Conservation (phyloP, 2,797 vertebrate genomes). For the Syncerus caffer region DNA sequence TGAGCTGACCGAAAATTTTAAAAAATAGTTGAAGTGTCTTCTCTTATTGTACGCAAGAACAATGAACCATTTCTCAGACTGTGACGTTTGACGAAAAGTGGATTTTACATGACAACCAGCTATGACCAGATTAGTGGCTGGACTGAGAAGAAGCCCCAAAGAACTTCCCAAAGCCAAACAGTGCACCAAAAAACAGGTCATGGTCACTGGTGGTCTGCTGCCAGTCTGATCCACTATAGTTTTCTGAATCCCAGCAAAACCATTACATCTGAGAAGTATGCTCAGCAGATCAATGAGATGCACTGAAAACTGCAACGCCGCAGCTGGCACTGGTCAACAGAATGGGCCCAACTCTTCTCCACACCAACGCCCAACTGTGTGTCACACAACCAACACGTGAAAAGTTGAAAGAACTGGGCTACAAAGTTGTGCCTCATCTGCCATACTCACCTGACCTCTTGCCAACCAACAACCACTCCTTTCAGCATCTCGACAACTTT, state of each 20-base stretch:
- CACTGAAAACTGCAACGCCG: not conserved
- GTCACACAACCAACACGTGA: not conserved
- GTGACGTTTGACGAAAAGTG: not conserved
- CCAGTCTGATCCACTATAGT: not conserved
- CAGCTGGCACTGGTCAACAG: not conserved
- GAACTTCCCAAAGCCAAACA: not conserved
- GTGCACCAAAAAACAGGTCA: not conserved
- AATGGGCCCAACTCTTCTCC: not conserved
- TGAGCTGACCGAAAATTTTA: fast-evolving
- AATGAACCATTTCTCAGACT: not conserved
- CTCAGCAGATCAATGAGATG: not conserved
- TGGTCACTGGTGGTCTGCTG: not conserved
- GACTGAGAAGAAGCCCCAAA: not conserved
- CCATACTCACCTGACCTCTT: not conserved
- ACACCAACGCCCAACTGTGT: not conserved
- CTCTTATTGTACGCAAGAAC: not conserved
- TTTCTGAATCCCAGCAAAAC: not conserved
- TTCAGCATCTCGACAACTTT: not conserved
- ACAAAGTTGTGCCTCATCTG: not conserved
- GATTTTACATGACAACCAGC: not conserved
- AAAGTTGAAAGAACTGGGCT: not conserved
- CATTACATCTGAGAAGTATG: not conserved
- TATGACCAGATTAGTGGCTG: not conserved
- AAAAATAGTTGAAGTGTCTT: not conserved
- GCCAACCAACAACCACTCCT: not conserved